Evolutionary conservation across 2,888 invertebrate genomes (phyloP), one percentile per base, ranked within the genome.

Genomic region (Prosopocoilus inquinatus): DNA sequence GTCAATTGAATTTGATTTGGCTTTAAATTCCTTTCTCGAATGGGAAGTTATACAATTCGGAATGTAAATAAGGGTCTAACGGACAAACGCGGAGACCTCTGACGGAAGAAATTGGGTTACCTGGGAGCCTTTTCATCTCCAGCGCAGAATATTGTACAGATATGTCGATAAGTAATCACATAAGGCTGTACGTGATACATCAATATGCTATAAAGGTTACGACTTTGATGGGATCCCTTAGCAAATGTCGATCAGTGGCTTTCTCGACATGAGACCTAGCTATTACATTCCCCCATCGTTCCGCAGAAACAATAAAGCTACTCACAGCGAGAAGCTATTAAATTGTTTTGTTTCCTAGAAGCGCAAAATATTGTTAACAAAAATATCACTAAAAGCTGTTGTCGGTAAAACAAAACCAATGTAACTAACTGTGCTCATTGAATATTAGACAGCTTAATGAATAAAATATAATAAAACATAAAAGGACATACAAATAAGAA

Each of bases 121-220:
- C 12, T 16, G 41, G 13, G n/a, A 11, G 41, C 41, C 41, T 12
- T 41, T 41, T 41, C 11, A 11, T 13, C 12, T 11, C 16, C 15
- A 9, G 9, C 36, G 49, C 20, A 28, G 20, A 28, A 28, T 28
- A 34, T 38, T 39, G 16, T 49, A 28, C 46, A 43, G 34, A 55
- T 43, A 51, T 56, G 56, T 56, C 52, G 47, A 51, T 47, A 43
- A 41, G 52, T 49, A 56, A 39, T 52, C 56, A 41, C 9, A 47
- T 47, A 49, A 53, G 49, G 47, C 47, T 44, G 48, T 39, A 55
- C 50, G 50, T 55, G 49, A 55, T 45, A 49, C 50, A 32, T 36
- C 50, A 28, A 55, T 55, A 50, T 44, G 44, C 44, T 39, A 49
- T 34, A 50, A 55, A 55, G 49, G 41, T 41, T 41, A 15, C 12